Evolutionary conservation across 2,797 vertebrate species (phyloP), one percentile per base, ranked within the genome.

Genomic region (Melanotaenia maccullochi): DNA sequence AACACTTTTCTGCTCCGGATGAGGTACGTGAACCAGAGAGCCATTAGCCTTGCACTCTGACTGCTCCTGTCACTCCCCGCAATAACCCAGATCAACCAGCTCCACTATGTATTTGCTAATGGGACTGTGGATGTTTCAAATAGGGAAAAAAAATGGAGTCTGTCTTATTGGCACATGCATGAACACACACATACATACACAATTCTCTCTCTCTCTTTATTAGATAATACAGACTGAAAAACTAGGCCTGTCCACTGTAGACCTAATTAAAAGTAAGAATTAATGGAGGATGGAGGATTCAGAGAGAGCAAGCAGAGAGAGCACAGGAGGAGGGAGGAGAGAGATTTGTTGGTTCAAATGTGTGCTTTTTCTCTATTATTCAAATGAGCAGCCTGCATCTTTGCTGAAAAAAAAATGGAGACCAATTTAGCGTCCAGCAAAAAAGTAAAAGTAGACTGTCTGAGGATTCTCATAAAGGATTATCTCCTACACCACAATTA

Each of bases 201-300:
- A 84, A 32, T 54, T 81, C 68, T 22, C 65, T 80, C 65, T 80
- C 83, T 70, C 86, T 87, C 85, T 87, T 85, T 86, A 78, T 90
- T 73, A 87, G 91, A 94, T 93, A 91, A 92, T 90, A 83, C 87
- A 81, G 83, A 89, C 90, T 91, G 91, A 93, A 91, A 93, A 95
- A 94, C 85, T 94, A 93, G 93, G 92, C 91, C 92, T 94, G 93
- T 94, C 92, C 92, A 93, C 87, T 90, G 93, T 89, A 95, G 92
- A 93, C 93, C 94, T 94, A 93, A 94, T 95, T 95, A 95, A 95
- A 94, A 94, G 90, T 87, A 90, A 94, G 93, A 93, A 94, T 94
- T 91, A 94, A 94, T 93, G 93, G 92, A 93, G 88, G 93, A 89
- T 86, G 69, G 86, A 85, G 83, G 86, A 91, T 89, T 87, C 90